phyloP scores from a whole-genome alignment of 2,888 invertebrate species.

The Morpho deidamia region DNA sequence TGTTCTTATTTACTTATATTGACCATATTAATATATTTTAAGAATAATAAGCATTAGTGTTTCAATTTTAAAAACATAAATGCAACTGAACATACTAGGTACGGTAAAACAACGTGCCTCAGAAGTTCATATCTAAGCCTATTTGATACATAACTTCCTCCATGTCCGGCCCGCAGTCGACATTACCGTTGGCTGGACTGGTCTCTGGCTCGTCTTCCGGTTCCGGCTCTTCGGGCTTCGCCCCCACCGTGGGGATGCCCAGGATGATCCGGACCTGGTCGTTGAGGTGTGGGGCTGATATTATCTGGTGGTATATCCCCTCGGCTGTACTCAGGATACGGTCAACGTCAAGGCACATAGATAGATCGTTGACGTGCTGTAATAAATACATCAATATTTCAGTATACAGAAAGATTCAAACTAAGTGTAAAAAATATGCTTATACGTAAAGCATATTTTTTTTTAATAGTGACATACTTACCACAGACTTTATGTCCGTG shows the following conservation, averaged over 20 bases:
- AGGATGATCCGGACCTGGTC: constrained; percentile 85
- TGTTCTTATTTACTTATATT: too few relatives aligned
- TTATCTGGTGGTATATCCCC: constrained; percentile 93
- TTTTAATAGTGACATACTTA: too few relatives aligned
- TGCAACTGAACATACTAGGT: constrained; percentile 6
- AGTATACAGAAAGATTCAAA: too few relatives aligned
- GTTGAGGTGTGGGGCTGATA: constrained; percentile 83
- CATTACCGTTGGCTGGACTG: constrained; percentile 37
- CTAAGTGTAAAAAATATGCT: too few relatives aligned
- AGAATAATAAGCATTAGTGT: neutral
- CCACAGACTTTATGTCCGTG: too few relatives aligned
- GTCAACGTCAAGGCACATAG: constrained; percentile 90
- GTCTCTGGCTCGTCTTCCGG: constrained; percentile 25
- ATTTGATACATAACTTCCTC: constrained; percentile 80
- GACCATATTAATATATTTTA: too few relatives aligned
- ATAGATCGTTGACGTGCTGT: constrained; percentile 97
- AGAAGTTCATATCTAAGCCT: constrained; percentile 76
- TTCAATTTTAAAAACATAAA: neutral
- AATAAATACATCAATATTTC: constrained; percentile 33
- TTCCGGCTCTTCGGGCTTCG: constrained; percentile 44
- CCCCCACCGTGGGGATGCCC: constrained; percentile 65
- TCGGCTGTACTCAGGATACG: constrained; percentile 91
- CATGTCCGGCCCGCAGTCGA: constrained; percentile 45
- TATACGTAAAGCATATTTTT: too few relatives aligned
- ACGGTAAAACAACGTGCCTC: constrained; percentile 44